Percentiles rank a stretch among this genome's conserved stretches.
Conservation (phyloP, 2,888 invertebrate species). For the Sialis lutaria region DNA sequence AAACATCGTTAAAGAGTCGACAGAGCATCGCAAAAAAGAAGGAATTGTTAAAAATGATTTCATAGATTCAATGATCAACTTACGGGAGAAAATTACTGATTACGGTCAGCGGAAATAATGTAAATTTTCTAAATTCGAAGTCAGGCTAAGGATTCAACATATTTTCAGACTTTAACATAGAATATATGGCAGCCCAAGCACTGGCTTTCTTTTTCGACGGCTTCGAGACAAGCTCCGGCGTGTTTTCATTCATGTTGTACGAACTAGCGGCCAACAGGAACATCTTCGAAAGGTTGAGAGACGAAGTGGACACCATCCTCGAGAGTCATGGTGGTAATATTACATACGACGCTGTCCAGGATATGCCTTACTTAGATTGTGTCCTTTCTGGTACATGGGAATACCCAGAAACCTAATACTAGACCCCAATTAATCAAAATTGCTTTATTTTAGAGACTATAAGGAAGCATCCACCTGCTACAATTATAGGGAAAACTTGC, state of each 20-base stretch:
- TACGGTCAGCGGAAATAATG: no score
- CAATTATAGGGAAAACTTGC: slow-evolving; percentile 10
- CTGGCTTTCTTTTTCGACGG: slow-evolving; percentile 34
- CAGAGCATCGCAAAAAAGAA: no score
- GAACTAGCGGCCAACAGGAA: slow-evolving; percentile 28
- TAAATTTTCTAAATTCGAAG: no score
- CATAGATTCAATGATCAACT: no score
- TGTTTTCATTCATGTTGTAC: slow-evolving; percentile 26
- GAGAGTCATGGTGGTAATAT: slow-evolving; percentile 21
- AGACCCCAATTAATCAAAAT: no score
- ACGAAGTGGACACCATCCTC: slow-evolving; percentile 24
- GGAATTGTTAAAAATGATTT: no score
- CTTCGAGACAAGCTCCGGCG: slow-evolving; percentile 33
- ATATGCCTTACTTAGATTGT: slow-evolving; percentile 30
- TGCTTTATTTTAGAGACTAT: slow-evolving; percentile 14
- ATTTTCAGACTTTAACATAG: slow-evolving; percentile 17
- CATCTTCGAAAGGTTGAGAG: slow-evolving; percentile 23
- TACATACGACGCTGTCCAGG: slow-evolving; percentile 27
- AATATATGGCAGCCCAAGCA: slow-evolving; percentile 32
- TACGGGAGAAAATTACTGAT: no score
- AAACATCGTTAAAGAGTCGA: no score
- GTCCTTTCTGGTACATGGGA: slow-evolving; percentile 23
- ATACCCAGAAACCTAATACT: no score
- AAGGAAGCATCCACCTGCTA: slow-evolving; percentile 16
- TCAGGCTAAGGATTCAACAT: no score